Evolutionary conservation across 2,113 vertebrate genomes (phyloP).

Genomic region (Gopherus evgoodei): DNA sequence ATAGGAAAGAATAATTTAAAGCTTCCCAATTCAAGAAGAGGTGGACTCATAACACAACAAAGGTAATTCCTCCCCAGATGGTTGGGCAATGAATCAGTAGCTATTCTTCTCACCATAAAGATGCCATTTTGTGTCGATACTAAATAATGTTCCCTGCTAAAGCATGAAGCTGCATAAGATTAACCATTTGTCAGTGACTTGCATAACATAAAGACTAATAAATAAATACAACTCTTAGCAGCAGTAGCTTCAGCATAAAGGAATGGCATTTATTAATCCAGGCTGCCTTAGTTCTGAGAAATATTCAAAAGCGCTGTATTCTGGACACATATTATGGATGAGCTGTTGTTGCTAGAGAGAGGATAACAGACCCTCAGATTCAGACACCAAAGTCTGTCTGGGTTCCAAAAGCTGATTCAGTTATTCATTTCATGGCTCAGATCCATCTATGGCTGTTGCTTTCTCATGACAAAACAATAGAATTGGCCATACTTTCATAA

Average conservation of each 20-base stretch:
- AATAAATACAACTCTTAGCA: not conserved
- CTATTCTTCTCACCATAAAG: slow-evolving; percentile 44
- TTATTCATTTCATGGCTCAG: not conserved
- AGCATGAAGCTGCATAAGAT: slow-evolving; percentile 41
- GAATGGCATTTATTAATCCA: not conserved
- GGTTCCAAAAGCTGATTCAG: not conserved
- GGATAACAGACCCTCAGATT: not conserved
- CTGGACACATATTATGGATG: rapidly evolving
- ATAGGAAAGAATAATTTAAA: not conserved
- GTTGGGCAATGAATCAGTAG: slow-evolving; percentile 50
- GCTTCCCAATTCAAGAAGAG: slow-evolving; percentile 3
- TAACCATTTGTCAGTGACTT: slow-evolving; percentile 32
- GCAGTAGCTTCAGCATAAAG: not conserved
- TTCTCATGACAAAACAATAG: not conserved
- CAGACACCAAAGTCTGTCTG: not conserved
- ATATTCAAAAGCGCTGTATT: not conserved
- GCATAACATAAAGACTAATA: not conserved
- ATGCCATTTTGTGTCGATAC: slow-evolving; percentile 1
- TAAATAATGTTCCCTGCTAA: slow-evolving; percentile 44
- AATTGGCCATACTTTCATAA: not conserved
- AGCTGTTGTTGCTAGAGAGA: not conserved
- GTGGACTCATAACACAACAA: slow-evolving; percentile 40
- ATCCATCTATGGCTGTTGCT: not conserved
- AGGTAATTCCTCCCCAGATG: slow-evolving; percentile 56
- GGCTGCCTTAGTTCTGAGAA: not conserved